Conservation (phyloP, 1,140 invertebrate species). For the Alviniconcha marisindica region DNA sequence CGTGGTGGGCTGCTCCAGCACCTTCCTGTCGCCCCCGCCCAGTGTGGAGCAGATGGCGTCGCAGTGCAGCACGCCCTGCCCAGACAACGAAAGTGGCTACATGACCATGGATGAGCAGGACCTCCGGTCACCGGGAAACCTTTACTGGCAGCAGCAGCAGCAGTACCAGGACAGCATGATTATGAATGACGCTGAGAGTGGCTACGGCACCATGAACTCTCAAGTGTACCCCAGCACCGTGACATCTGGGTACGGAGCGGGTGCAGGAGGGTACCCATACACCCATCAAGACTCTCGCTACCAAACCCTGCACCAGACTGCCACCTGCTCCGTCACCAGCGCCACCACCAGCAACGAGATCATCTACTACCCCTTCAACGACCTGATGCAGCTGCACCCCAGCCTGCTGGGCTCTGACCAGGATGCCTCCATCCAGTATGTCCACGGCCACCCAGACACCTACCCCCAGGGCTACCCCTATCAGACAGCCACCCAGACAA, state of each 20-base stretch:
- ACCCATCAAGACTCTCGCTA: constrained; percentile 24
- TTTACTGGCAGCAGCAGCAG: constrained; percentile 18
- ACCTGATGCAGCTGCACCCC: constrained; percentile 37
- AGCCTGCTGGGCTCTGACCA: constrained; percentile 18
- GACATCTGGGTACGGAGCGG: not conserved
- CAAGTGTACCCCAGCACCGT: not conserved
- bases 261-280: constrained; percentile 2
- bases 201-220: not conserved
- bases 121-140: not conserved
- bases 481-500: not conserved
- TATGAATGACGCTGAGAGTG: not conserved
- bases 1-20: constrained; percentile 16
- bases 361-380: constrained; percentile 35
- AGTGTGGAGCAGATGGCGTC: constrained; percentile 17
- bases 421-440: constrained; percentile 19
- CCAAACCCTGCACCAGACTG: constrained; percentile 24
- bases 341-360: constrained; percentile 4
- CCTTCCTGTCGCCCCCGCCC: constrained; percentile 27
- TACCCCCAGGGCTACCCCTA: constrained; percentile 12
- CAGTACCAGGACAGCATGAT: not conserved
- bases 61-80: constrained; percentile 14
- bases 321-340: not conserved
- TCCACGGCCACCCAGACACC: not conserved
- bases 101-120: constrained; percentile 33
- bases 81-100: constrained; percentile 33